phyloP scores from a whole-genome alignment of 1,140 invertebrate species.

The Sitobion miscanthi region DNA sequence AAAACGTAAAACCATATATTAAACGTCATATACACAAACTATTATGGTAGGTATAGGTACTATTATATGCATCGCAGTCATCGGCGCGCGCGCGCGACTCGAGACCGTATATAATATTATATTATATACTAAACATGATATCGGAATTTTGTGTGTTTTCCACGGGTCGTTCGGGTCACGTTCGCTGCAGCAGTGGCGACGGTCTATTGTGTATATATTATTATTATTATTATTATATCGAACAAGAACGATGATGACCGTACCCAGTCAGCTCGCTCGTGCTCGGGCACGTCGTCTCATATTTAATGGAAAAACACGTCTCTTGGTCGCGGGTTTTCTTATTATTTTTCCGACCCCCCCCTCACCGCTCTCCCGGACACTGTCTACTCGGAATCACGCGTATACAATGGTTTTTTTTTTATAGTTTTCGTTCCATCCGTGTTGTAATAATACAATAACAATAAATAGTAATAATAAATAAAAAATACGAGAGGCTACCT shows the following conservation, averaged over 20 bases:
- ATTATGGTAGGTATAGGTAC: background rate
- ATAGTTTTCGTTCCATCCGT: conserved; percentile 22
- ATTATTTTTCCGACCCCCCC: background rate
- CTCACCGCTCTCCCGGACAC: background rate
- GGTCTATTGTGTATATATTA: conserved; percentile 14
- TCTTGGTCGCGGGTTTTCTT: background rate
- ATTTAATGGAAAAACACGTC: background rate
- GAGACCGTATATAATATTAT: background rate
- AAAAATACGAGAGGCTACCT: background rate
- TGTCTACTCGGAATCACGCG: background rate
- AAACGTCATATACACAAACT: background rate
- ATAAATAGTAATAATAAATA: conserved; percentile 18
- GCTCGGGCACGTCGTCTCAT: conserved; percentile 31
- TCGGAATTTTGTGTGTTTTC: conserved; percentile 47
- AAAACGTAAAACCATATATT: background rate
- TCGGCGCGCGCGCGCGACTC: conserved; percentile 5
- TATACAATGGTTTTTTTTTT: conserved; percentile 19
- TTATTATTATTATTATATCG: background rate
- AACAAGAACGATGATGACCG: background rate
- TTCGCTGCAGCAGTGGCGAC: background rate
- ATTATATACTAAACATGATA: background rate
- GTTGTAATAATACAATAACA: background rate
- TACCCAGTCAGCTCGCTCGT: conserved; percentile 35
- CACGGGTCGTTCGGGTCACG: conserved; percentile 45
- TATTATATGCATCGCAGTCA: background rate